A percentile compares a stretch with the other conserved stretches of the same genome.
These are phyloP conservation scores for Sandelia bainsii DNA, from an alignment of 2,797 vertebrate species.

Conservation along the genomic window DNA sequence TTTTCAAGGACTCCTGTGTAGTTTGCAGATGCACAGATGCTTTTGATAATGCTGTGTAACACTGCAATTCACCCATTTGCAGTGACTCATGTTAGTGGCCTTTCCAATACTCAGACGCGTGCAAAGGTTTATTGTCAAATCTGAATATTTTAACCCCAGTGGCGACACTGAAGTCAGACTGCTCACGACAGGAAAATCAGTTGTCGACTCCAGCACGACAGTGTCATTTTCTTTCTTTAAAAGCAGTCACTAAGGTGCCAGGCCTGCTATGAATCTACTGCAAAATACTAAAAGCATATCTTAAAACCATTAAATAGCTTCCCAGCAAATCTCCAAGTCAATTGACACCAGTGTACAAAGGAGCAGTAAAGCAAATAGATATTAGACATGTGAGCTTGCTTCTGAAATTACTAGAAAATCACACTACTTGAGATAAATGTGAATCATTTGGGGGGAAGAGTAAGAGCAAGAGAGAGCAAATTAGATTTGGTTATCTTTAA, in stretches of 20 bases:
- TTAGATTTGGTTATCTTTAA: constrained; percentile 37
- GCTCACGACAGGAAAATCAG: constrained; percentile 44
- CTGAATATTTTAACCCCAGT: constrained; percentile 59
- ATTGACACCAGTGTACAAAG: constrained; percentile 29
- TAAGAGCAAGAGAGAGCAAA: constrained; percentile 24
- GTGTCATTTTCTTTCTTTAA: constrained; percentile 43
- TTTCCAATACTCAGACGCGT: constrained; percentile 20
- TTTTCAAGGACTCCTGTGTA: constrained; percentile 62
- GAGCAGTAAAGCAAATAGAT: constrained; percentile 38
- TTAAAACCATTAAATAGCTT: constrained; percentile 46
- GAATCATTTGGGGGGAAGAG: constrained; percentile 18
- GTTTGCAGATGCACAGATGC: constrained; percentile 53
- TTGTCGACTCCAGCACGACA: constrained; percentile 31
- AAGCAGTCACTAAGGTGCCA: constrained; percentile 29
- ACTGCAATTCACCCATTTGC: constrained; percentile 36
- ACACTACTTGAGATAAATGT: constrained; percentile 29
- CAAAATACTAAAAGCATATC: constrained; percentile 32
- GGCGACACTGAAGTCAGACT: constrained; percentile 43
- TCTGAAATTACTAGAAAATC: constrained; percentile 36
- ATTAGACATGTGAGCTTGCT: constrained; percentile 36
- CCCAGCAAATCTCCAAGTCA: constrained; percentile 22
- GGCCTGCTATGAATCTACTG: constrained; percentile 23
- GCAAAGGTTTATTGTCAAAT: constrained; percentile 56
- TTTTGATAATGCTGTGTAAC: constrained; percentile 69
- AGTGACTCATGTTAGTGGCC: constrained; percentile 35